Percentiles rank a stretch among this genome's conserved stretches.
phyloP scores from a whole-genome alignment of 92 coral and sea anemone genomes.

The Parazoanthus atlanticus region DNA sequence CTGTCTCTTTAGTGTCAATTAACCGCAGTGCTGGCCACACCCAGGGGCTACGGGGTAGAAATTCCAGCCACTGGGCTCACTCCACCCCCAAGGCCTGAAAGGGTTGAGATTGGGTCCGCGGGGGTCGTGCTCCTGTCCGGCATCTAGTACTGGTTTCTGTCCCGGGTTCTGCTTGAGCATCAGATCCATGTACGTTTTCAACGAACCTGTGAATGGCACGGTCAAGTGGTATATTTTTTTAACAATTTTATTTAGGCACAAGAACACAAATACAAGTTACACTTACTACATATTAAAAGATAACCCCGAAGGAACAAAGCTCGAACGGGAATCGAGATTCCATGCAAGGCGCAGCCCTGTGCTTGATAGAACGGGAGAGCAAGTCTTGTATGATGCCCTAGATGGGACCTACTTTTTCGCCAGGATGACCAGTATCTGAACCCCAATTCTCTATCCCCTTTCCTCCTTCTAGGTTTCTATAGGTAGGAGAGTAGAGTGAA shows the following conservation, averaged over 20 bases:
- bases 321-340: too few species aligned
- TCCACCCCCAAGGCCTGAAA: constrained; percentile 33
- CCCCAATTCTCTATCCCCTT: too few species aligned
- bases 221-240: neutral
- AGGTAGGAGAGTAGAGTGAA: too few species aligned
- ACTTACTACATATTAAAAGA: too few species aligned
- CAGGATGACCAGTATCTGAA: too few species aligned
- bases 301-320: too few species aligned
- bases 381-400: too few species aligned
- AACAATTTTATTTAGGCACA: neutral
- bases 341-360: neutral
- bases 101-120: constrained; percentile 26
- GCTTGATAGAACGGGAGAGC: too few species aligned
- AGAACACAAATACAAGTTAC: neutral
- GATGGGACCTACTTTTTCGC: too few species aligned
- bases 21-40: constrained; percentile 41
- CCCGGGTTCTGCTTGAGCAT: constrained; percentile 34
- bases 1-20: neutral
- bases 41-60: constrained; percentile 33
- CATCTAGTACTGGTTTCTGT: constrained; percentile 23
- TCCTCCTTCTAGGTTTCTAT: too few species aligned
- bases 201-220: constrained; percentile 3
- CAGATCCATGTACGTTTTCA: constrained; percentile 34
- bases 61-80: constrained; percentile 16
- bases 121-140: constrained; percentile 18